These are phyloP conservation scores for Girardinichthys multiradiatus DNA, from an alignment of 2,113 vertebrate species.

Conservation along the genomic window DNA sequence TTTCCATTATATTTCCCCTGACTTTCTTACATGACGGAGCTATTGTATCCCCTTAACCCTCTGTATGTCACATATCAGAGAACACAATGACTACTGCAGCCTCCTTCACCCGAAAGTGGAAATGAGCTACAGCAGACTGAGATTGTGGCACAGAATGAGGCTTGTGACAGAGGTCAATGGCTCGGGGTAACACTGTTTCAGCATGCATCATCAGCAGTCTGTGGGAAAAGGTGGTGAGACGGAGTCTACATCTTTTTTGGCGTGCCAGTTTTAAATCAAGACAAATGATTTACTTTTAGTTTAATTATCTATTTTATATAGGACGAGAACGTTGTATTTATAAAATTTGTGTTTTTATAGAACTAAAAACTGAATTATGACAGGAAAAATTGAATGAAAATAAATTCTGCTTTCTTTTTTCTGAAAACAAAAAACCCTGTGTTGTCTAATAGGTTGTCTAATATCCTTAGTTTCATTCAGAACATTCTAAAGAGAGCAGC, in stretches of 20 bases:
- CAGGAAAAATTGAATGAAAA: constrained; percentile 7
- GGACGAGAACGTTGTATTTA: not conserved
- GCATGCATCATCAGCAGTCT: constrained; percentile 5
- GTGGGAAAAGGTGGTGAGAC: not conserved
- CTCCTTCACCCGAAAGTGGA: constrained; percentile 66
- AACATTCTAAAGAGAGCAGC: not conserved
- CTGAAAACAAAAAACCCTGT: no score
- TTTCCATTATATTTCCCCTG: constrained; percentile 57
- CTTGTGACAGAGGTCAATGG: constrained; percentile 58
- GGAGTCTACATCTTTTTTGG: not conserved
- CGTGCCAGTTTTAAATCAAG: not conserved
- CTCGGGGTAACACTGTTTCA: constrained; percentile 20
- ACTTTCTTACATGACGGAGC: constrained; percentile 67
- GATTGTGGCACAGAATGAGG: constrained; percentile 51
- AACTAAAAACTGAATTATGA: not conserved
- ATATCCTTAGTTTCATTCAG: not conserved
- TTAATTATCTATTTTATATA: not conserved
- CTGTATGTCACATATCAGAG: constrained; percentile 70
- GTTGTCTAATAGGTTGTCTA: no score
- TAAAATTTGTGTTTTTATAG: not conserved
- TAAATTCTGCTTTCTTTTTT: not conserved
- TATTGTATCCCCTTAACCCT: constrained; percentile 69
- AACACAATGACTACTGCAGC: constrained; percentile 61
- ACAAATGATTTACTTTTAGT: constrained; percentile 1
- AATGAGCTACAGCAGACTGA: constrained; percentile 53